Base-by-base conservation (phyloP, 1,140 invertebrate genomes). In the fruit fly (Drosophila melanogaster) region DNA sequence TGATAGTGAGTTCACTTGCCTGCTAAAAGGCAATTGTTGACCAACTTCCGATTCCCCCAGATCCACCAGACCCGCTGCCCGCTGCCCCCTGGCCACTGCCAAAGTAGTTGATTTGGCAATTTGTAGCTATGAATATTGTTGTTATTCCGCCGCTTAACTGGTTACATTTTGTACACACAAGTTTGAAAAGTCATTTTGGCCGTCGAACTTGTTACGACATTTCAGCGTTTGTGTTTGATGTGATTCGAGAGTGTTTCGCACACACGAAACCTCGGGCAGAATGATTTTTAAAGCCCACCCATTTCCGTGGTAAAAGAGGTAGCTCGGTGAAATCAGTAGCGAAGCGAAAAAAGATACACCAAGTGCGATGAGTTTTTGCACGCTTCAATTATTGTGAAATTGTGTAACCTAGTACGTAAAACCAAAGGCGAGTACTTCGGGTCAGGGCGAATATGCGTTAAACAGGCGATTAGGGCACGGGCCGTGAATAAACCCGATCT, bases 311-410 rank as follows among this genome's bases (percentile, higher is more conserved):
- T 47, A 55, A 58, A 49, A 75, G 54, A 60, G 37, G 44, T 55
- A 70, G 26, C 64, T 43, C 47, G 53, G 46, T 10, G 24, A 41
- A 46, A 55, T 49, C 56, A 33, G 60, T 49, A 43, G 43, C 60
- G 15, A 33, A n/a, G 49, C 37, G 17, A 69, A 77, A 75, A 49
- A 35, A 47, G 51, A 37, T 51, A 37, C 37, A 26, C 12, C 40
- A 73, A 53, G 38, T 38, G 17, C 54, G 49, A 67, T 83, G 79
- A 74, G 59, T 84, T 69, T 77, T 81, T 77, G 76, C 76, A 87
- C 79, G 84, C 84, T 89, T 89, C 84, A 80, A 80, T 89, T 84
- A 89, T 62, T 61, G 71, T 60, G 58, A 37, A 66, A 79, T 89
- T 65, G 73, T 72, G 73, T 73, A 61, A 70, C 85, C 77, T 72